Base-by-base conservation (phyloP, 2,888 invertebrate species). In the Philonicus albiceps region DNA sequence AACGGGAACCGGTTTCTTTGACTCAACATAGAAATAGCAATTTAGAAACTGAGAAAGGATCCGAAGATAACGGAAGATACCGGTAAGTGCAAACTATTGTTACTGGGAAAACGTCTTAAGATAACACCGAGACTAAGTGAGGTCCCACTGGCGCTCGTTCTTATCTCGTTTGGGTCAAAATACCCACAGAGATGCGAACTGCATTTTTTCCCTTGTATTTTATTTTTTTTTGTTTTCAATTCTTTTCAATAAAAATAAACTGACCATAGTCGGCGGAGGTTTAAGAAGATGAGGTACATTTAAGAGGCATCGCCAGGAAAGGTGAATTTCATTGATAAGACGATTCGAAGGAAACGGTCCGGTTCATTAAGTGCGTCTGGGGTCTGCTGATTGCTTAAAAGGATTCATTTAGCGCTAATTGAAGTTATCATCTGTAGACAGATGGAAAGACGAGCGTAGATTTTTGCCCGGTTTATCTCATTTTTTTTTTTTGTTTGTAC, bases 361-460 rank as follows among this genome's bases (percentile, higher is more conserved):
- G 74, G 19, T 80, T 55, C 55, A 55, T 55, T 40, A 64, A 55
- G 81, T 81, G 19, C 34, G 34, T 81, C 31, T 81, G 55, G 19
- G 64, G 16, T 6, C 31, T 55, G 31, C 81, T 81, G 81, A 81
- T 81, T 55, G 43, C 85, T 85, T 85, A 85, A 85, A 85, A 85
- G 85, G 85, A 85, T 85, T 19, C 75, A 75, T 75, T 85, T 85
- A 85, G 53, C 73, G 75, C 53, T 85, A 85, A 85, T 85, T 85
- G 85, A 31, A 74, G 43, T 72, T 75, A 85, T 85, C 72, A 37
- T 55, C 81, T 55, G 34, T 3, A 64, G 34, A 27, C 80, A 81
- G 55, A 34, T 34, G 49, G 49, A 81, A 43, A 43, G n/a, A 30
- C 34, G 81, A 64, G 31, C n/a, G n/a, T 55, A n/a, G 64, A 34